Conservation (phyloP, 2,113 vertebrate species). For the Plecotus auritus region DNA sequence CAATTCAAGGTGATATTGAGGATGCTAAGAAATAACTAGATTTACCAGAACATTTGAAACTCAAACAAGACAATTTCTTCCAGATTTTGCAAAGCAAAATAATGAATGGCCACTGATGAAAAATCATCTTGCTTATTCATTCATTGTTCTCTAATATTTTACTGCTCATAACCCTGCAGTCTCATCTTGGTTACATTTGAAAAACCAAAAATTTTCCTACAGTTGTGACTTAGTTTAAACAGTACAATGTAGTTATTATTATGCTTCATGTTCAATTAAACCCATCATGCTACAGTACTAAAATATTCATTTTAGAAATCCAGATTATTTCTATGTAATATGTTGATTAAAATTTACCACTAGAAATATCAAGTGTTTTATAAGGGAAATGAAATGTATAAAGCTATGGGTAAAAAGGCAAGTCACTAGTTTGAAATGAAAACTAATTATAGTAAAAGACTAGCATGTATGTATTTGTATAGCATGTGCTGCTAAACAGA, state of each 20-base stretch:
- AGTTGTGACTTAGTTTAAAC: slow-evolving; percentile 44
- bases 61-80: slow-evolving; percentile 93
- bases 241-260: neutral
- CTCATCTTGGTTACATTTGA: slow-evolving; percentile 31
- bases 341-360: neutral
- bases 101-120: slow-evolving; percentile 86
- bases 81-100: slow-evolving; percentile 79
- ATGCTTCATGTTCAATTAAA: slow-evolving; percentile 27
- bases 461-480: neutral
- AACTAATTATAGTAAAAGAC: neutral
- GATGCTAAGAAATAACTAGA: slow-evolving; percentile 90
- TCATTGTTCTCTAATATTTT: slow-evolving; percentile 10
- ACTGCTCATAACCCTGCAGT: neutral
- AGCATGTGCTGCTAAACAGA: neutral
- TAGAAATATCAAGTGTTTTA: neutral
- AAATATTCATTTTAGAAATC: slow-evolving; percentile 29
- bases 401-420: neutral
- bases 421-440: neutral
- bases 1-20: slow-evolving; percentile 92
- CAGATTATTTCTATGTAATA: neutral
- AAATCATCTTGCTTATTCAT: slow-evolving; percentile 1
- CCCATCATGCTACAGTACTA: neutral
- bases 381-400: neutral
- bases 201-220: neutral
- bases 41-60: slow-evolving; percentile 89